Base-by-base conservation (phyloP, 2,113 vertebrate genomes). In the Marcusenius ussheri region DNA sequence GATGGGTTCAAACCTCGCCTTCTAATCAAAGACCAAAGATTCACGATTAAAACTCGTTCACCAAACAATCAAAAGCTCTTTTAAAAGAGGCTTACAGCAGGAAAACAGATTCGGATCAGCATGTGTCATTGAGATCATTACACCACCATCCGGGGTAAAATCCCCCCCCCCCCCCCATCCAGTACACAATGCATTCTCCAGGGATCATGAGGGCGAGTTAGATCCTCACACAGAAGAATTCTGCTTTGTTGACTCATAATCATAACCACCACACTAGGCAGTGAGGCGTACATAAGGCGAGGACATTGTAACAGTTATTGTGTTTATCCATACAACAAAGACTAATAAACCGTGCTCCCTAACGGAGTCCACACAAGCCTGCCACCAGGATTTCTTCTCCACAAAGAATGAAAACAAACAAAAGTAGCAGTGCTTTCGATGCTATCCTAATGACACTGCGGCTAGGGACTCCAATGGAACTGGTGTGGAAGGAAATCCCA, bases 241-340 rank as follows among this genome's bases (percentile, higher is more conserved):
- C 35, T 80, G 15, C 74, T 80, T 80, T 80, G 74, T 80, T 80
- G 74, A 80, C 74, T 80, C 74, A 70, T 70, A 80, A 80, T 21
- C 74, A 19, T 2, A 80, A 80, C 74, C 74, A 49, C 21, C 83
- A 35, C 13, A 47, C 15, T 17, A 35, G 24, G 62, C 46, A 89
- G 66, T 77, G 51, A 89, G 19, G 35, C 74, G 15, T 80, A 17
- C 74, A 7, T 5, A 80, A 42, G 74, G 74, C 35, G 17, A 80
- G 13, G 74, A 39, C 15, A 80, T 42, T 70, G 62, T 42, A 42
- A 80, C 74, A 42, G 74, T 80, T 80, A 80, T 35, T 80, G 31
- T 80, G 74, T 80, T 80, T 80, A 80, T 80, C 74, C 31, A 80
- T 42, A 42, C 74, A 42, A 80, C 62, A 70, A 70, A 31, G 27